phyloP scores from a whole-genome alignment of 2,888 invertebrate species.

The Neocrepidodera transversa region DNA sequence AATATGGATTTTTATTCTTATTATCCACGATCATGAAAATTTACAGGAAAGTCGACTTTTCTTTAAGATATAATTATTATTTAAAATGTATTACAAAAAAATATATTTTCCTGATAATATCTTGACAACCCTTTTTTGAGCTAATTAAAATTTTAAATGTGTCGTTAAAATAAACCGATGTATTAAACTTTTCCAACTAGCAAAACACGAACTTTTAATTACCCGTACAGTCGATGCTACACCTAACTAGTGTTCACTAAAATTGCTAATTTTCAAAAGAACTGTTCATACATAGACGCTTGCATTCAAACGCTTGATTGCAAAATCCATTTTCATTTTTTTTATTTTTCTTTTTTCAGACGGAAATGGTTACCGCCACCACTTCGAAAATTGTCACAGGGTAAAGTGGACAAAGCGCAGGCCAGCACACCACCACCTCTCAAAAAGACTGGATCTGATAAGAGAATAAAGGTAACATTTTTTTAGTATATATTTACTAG shows the following conservation, averaged over 20 bases:
- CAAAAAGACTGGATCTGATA: conserved; percentile 84
- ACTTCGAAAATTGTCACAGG: conserved; percentile 86
- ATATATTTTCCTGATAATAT: no score
- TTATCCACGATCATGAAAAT: no score
- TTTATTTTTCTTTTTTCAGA: conserved; percentile 62
- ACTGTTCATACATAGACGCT: neutral
- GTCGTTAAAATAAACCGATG: no score
- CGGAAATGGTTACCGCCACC: conserved; percentile 91
- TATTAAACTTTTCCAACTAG: no score
- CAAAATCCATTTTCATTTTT: conserved; percentile 10
- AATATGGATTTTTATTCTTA: no score
- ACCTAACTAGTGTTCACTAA: neutral
- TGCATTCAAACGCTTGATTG: neutral
- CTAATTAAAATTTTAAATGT: no score
- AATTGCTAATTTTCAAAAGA: conserved; percentile 3
- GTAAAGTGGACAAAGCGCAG: conserved; percentile 81
- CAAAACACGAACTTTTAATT: neutral
- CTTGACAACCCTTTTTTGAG: no score
- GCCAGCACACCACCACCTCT: conserved; percentile 63
- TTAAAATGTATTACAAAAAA: no score
- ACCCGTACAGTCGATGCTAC: neutral
- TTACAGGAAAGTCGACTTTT: no score
- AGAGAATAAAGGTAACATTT: conserved; percentile 77
- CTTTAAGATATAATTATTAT: no score
- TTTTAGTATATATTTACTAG: neutral